Conservation (phyloP, 2,797 vertebrate species). For the Harpagifer antarcticus region DNA sequence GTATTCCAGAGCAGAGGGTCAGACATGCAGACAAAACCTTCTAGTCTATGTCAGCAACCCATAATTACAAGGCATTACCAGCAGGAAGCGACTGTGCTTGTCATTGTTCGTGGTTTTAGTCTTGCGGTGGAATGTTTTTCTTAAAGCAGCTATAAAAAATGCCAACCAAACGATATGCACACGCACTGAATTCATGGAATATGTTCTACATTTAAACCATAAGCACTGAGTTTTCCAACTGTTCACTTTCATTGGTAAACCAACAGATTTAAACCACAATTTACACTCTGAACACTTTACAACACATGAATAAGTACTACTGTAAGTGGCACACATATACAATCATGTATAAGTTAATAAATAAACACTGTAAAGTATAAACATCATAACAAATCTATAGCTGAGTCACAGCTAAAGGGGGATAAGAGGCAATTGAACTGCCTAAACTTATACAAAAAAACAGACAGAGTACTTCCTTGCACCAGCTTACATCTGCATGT, state of each 20-base stretch:
- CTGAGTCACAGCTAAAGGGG: not conserved
- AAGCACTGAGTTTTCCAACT: not conserved
- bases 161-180: not conserved
- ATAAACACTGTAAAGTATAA: not conserved
- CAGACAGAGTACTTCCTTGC: not conserved
- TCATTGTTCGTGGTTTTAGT: conserved; percentile 45
- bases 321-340: not conserved
- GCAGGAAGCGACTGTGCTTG: conserved; percentile 26
- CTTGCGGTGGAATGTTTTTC: conserved; percentile 33
- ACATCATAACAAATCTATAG: not conserved
- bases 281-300: not conserved
- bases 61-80: conserved; percentile 49
- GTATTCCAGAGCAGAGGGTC: conserved; percentile 59
- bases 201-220: not conserved
- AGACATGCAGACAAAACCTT: conserved; percentile 22
- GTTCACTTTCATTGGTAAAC: not conserved
- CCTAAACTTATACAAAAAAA: not conserved
- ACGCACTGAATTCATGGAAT: not conserved
- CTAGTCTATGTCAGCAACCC: conserved; percentile 52
- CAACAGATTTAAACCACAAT: not conserved
- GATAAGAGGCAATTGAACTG: not conserved
- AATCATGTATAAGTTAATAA: not conserved
- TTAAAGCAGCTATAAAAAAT: conserved; percentile 39
- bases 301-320: not conserved
- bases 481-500: conserved; percentile 20